These are phyloP conservation scores for Salvelinus namaycush DNA, from an alignment of 2,113 vertebrate genomes.

Conservation along the genomic window DNA sequence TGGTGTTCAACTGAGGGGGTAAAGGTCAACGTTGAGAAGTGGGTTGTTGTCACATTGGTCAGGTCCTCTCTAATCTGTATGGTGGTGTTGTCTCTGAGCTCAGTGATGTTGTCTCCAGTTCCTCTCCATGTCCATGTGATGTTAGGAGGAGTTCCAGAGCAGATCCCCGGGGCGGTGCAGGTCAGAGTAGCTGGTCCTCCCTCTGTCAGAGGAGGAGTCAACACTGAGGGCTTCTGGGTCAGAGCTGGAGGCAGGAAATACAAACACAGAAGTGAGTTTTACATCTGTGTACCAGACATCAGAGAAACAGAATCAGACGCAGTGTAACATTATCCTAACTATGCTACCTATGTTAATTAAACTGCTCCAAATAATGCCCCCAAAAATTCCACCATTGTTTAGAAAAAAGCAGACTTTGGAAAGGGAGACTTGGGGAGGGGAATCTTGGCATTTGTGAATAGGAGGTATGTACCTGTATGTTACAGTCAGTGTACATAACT, in stretches of 20 bases:
- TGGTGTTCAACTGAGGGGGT: slow-evolving; percentile 39
- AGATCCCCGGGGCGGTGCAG: slow-evolving; percentile 54
- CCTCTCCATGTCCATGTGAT: slow-evolving; percentile 48
- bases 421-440: too few relatives aligned
- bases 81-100: slow-evolving; percentile 1
- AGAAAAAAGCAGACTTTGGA: too few relatives aligned
- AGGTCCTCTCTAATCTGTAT: neutral
- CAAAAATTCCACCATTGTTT: too few relatives aligned
- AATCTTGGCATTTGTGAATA: too few relatives aligned
- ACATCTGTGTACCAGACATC: too few relatives aligned
- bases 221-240: slow-evolving; percentile 12
- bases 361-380: too few relatives aligned
- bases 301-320: neutral
- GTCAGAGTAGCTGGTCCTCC: slow-evolving; percentile 43
- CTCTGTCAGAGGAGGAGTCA: slow-evolving; percentile 36
- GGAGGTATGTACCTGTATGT: too few relatives aligned
- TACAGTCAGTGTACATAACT: too few relatives aligned
- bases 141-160: slow-evolving; percentile 38
- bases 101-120: neutral
- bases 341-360: too few relatives aligned
- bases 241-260: slow-evolving; percentile 24
- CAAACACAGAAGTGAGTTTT: neutral
- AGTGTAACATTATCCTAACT: too few relatives aligned
- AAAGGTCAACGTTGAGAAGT: slow-evolving; percentile 43
- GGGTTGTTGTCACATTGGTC: slow-evolving; percentile 1